phyloP scores from a whole-genome alignment of 2,888 invertebrate species.

The Julus scandinavius region DNA sequence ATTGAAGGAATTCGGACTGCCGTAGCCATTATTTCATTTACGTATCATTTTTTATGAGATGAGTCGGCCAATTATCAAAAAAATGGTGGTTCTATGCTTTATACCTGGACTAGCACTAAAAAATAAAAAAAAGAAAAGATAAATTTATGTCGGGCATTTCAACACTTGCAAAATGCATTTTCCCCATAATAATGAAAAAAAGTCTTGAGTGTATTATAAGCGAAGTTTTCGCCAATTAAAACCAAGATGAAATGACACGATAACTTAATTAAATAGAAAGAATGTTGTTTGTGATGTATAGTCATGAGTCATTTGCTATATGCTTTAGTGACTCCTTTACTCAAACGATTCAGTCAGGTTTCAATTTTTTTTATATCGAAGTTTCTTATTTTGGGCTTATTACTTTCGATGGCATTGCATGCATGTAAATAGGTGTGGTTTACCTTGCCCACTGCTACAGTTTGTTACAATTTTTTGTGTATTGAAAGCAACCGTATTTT shows the following conservation, averaged over 20 bases:
- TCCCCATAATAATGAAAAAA: not conserved
- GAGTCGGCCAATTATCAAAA: slow-evolving; percentile 21
- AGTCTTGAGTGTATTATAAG: not conserved
- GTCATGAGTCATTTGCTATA: not conserved
- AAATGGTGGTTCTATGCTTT: not conserved
- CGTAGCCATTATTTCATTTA: slow-evolving; percentile 22
- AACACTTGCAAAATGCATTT: slow-evolving; percentile 13
- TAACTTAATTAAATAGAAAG: not conserved
- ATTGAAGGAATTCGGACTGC: slow-evolving; percentile 36
- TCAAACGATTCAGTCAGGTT: not conserved
- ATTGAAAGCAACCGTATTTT: not conserved
- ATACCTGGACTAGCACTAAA: not conserved
- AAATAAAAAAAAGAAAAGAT: not conserved
- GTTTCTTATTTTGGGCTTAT: not conserved
- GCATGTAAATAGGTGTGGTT: not conserved
- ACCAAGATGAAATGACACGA: slow-evolving; percentile 17
- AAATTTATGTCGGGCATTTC: not conserved
- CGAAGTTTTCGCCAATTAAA: not conserved
- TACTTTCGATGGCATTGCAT: not conserved
- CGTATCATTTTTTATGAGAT: slow-evolving; percentile 29
- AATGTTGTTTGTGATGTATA: slow-evolving; percentile 25
- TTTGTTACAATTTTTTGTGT: too few species aligned
- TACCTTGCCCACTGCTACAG: not conserved
- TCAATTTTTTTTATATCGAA: not conserved
- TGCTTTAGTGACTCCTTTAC: not conserved